Percentiles rank a stretch among this genome's conserved stretches.
These are phyloP conservation scores for Drosophila asahinai DNA, from an alignment of 1,140 invertebrate species.

Conservation along the genomic window DNA sequence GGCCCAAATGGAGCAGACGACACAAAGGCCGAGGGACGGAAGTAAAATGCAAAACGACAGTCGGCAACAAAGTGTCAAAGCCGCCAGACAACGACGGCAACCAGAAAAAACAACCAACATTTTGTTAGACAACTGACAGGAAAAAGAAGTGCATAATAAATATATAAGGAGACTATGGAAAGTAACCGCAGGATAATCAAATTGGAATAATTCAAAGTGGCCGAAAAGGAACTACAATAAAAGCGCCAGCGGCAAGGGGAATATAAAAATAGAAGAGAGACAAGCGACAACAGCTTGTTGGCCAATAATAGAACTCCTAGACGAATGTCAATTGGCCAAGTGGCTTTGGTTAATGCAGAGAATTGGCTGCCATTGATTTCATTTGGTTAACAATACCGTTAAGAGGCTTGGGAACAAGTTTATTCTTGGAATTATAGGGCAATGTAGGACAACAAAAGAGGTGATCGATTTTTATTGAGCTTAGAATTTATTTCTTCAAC, in stretches of 20 bases:
- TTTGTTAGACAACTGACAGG: slow-evolving; percentile 52
- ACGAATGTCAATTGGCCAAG: slow-evolving; percentile 16
- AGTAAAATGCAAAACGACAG: slow-evolving; percentile 49
- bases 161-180: slow-evolving; percentile 26
- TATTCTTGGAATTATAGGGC: neutral
- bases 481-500: neutral
- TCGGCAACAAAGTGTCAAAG: slow-evolving; percentile 57
- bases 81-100: slow-evolving; percentile 55
- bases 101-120: slow-evolving; percentile 46
- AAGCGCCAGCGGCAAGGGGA: neutral
- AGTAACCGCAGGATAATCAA: slow-evolving; percentile 60
- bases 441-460: neutral
- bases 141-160: slow-evolving; percentile 59
- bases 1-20: slow-evolving; percentile 24
- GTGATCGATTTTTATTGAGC: neutral
- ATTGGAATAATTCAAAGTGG: slow-evolving; percentile 55
- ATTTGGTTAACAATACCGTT: slow-evolving; percentile 17
- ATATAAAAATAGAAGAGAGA: neutral
- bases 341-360: slow-evolving; percentile 9
- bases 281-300: slow-evolving; percentile 7
- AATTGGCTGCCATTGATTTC: slow-evolving; percentile 22
- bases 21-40: slow-evolving; percentile 10
- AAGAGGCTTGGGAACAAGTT: slow-evolving; percentile 6
- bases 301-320: slow-evolving; percentile 1
- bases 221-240: slow-evolving; percentile 18